Conservation (phyloP, 2,888 invertebrate species). For the Patella caerulea region DNA sequence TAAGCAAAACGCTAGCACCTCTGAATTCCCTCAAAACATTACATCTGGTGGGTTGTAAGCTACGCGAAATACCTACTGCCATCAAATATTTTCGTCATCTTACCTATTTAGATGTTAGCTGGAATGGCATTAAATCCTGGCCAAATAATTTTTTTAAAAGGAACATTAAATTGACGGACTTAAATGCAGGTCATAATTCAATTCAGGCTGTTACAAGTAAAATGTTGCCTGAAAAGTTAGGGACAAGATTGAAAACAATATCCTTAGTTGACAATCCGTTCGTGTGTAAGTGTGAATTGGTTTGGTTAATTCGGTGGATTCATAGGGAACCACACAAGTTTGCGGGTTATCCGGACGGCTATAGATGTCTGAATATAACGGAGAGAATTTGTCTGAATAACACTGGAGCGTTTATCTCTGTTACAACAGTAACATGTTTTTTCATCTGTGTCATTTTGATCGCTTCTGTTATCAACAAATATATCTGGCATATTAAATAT, state of each 20-base stretch:
- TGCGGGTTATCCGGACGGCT: background rate
- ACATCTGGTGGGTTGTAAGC: background rate
- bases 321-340: conserved; percentile 5
- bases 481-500: background rate
- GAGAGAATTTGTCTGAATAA: background rate
- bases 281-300: conserved; percentile 76
- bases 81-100: background rate
- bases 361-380: background rate
- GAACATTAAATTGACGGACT: background rate
- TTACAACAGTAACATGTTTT: background rate
- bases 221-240: background rate
- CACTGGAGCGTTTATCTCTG: background rate
- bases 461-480: background rate
- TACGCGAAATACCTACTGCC: background rate
- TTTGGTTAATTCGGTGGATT: conserved; percentile 39
- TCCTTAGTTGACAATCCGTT: conserved; percentile 76
- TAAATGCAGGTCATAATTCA: background rate
- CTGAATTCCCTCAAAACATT: background rate
- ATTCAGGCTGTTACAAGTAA: background rate
- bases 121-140: background rate
- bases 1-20: background rate
- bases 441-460: background rate
- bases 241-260: conserved; percentile 64
- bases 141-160: background rate
- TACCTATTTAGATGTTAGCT: background rate